Conservation (phyloP, 1,140 invertebrate species). For the Cotesia vestalis region DNA sequence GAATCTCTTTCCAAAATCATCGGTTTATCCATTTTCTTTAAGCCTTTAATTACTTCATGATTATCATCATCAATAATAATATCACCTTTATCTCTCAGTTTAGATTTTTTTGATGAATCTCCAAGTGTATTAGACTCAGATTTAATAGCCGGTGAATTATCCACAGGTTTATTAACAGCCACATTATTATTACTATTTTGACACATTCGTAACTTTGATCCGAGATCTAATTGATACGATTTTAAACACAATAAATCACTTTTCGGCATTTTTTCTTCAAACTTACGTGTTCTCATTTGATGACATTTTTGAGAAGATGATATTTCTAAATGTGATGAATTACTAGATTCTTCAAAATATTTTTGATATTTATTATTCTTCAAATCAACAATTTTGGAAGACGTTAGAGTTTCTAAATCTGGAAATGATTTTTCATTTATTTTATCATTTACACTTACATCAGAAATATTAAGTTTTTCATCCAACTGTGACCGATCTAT, state of each 20-base stretch:
- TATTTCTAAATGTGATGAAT: slow-evolving; percentile 27
- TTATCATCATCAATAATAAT: slow-evolving; percentile 24
- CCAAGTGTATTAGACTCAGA: slow-evolving; percentile 59
- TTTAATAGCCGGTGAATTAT: slow-evolving; percentile 41
- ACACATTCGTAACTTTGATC: slow-evolving; percentile 42
- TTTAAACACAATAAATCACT: slow-evolving; percentile 50
- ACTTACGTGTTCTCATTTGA: slow-evolving; percentile 57
- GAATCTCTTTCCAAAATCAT: slow-evolving; percentile 46
- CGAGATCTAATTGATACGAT: slow-evolving; percentile 47
- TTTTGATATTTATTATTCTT: slow-evolving; percentile 42
- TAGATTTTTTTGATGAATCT: slow-evolving; percentile 54
- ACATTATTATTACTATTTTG: slow-evolving; percentile 10
- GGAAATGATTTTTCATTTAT: slow-evolving; percentile 31
- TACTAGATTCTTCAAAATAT: slow-evolving; percentile 40
- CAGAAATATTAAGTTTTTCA: slow-evolving; percentile 43
- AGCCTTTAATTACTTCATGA: slow-evolving; percentile 27
- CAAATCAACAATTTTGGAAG: slow-evolving; percentile 41
- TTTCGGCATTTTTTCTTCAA: slow-evolving; percentile 63
- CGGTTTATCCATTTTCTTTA: slow-evolving; percentile 48
- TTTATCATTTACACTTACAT: slow-evolving; percentile 44
- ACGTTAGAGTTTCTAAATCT: slow-evolving; percentile 32
- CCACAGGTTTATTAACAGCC: background rate
- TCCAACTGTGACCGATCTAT: slow-evolving; percentile 58
- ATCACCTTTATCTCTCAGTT: slow-evolving; percentile 28
- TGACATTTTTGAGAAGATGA: slow-evolving; percentile 43